Conservation (phyloP, 2,113 vertebrate genomes). For the Phoenicopterus ruber region DNA sequence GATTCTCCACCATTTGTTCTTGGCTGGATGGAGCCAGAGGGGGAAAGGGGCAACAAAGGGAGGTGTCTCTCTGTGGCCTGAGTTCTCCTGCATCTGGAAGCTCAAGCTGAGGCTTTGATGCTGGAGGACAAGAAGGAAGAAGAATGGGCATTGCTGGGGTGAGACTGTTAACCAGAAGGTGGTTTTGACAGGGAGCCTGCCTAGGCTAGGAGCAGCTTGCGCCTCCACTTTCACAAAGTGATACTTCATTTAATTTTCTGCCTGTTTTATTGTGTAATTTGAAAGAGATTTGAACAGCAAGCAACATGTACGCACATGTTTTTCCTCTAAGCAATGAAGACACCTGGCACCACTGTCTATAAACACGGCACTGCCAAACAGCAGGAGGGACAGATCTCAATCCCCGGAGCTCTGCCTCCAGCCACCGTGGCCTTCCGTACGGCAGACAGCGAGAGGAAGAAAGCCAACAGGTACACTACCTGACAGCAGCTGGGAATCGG, state of each 20-base stretch:
- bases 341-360: background rate
- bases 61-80: background rate
- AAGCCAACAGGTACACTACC: background rate
- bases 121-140: background rate
- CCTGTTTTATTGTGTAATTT: background rate
- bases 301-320: background rate
- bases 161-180: background rate
- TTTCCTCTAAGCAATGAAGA: background rate
- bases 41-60: background rate
- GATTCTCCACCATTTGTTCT: background rate
- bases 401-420: background rate
- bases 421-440: background rate
- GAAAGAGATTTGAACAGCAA: background rate
- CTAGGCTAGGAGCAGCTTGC: background rate
- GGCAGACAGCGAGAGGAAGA: background rate
- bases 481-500: background rate
- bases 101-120: background rate
- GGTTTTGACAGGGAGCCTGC: background rate
- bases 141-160: background rate
- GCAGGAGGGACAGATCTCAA: background rate
- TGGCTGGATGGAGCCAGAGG: background rate
- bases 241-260: background rate
- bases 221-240: background rate
- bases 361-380: background rate
- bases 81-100: background rate